phyloP scores from a whole-genome alignment of 2,888 invertebrate species.

The Strigamia transsilvanica region DNA sequence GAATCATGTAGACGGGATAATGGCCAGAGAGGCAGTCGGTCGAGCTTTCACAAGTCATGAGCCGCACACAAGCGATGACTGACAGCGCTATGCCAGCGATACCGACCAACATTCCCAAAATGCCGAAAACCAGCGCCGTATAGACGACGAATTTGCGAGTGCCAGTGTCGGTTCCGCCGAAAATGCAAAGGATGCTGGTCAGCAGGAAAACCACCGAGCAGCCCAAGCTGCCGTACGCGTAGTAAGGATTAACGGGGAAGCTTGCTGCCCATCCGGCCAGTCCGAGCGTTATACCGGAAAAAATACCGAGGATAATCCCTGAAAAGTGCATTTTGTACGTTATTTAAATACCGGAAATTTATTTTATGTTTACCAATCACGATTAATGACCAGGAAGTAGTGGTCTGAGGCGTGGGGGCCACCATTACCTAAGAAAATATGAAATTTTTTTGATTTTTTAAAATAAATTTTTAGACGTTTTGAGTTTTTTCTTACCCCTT shows the following conservation, averaged over 20 bases:
- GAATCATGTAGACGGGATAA: not conserved
- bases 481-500: not conserved
- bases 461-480: no score
- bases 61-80: not conserved
- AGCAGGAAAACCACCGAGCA: not conserved
- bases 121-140: not conserved
- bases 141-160: not conserved
- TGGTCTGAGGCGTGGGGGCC: not conserved
- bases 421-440: constrained; percentile 3
- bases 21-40: not conserved
- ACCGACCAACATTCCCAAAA: not conserved
- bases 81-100: not conserved
- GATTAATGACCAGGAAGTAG: not conserved
- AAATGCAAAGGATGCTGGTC: not conserved
- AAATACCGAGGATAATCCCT: not conserved
- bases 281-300: not conserved
- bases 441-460: no score
- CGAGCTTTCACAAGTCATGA: not conserved
- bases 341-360: not conserved
- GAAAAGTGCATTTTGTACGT: not conserved
- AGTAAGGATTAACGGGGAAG: not conserved
- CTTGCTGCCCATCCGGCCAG: not conserved
- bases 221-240: not conserved
- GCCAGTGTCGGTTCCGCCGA: not conserved
- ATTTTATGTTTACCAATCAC: not conserved